Conservation (phyloP, 2,113 vertebrate species). For the Python bivittatus region DNA sequence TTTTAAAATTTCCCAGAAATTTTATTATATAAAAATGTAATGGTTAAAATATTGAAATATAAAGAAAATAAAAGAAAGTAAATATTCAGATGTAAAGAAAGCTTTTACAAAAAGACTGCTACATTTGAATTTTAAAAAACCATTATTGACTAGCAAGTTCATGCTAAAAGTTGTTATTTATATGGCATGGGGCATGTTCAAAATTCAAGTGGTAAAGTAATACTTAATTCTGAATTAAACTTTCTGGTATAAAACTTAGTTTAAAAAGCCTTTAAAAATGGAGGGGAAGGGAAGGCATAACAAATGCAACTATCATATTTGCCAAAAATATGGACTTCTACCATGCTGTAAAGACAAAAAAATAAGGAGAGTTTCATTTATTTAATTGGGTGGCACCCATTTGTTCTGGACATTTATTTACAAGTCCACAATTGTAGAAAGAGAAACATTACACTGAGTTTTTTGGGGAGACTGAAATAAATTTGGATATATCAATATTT, state of each 20-base stretch:
- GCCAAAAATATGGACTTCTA: not conserved
- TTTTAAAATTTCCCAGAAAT: not conserved
- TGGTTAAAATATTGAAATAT: not conserved
- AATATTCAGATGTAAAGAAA: too few relatives aligned
- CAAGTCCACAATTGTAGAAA: not conserved
- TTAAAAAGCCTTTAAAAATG: not conserved
- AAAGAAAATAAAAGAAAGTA: too few relatives aligned
- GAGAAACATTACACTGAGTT: not conserved
- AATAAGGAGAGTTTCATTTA: not conserved
- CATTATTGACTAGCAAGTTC: too few relatives aligned
- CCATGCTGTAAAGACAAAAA: not conserved
- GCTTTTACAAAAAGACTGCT: too few relatives aligned
- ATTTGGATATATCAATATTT: not conserved
- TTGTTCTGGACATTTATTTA: not conserved
- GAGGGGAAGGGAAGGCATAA: not conserved
- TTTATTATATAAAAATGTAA: not conserved
- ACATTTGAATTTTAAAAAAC: too few relatives aligned
- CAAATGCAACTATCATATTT: not conserved
- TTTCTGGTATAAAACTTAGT: not conserved
- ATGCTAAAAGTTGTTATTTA: not conserved
- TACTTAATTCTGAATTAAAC: not conserved
- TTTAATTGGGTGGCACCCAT: not conserved
- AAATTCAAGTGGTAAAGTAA: not conserved
- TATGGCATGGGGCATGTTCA: not conserved
- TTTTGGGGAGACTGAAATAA: not conserved